Percentiles rank a stretch among this genome's conserved stretches.
Conservation (phyloP, 2,888 invertebrate species). For the Syrista parreyssii region DNA sequence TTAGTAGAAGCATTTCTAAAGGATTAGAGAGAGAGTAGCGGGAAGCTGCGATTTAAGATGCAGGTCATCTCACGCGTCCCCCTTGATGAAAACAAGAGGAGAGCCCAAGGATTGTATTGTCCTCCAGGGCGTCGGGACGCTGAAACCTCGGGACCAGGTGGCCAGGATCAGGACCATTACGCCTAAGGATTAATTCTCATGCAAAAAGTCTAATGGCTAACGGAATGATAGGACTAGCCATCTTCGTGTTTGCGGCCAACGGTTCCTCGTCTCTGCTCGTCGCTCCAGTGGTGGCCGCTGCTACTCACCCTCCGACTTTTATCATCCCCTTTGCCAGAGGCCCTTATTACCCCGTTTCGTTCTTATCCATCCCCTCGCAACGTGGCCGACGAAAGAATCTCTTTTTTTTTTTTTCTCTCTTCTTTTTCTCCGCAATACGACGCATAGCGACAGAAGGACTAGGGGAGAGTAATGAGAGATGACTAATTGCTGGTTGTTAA, state of each 20-base stretch:
- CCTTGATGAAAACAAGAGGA: slow-evolving; percentile 39
- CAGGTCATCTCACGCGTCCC: slow-evolving; percentile 43
- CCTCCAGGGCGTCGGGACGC: slow-evolving; percentile 41
- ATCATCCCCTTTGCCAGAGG: background rate
- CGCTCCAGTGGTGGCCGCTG: background rate
- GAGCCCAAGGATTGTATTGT: slow-evolving; percentile 47
- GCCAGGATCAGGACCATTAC: slow-evolving; percentile 55
- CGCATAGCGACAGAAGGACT: background rate
- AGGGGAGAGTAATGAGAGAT: background rate
- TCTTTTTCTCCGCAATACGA: background rate
- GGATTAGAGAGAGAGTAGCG: slow-evolving; percentile 3
- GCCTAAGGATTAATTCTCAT: slow-evolving; percentile 57
- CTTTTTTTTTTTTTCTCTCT: background rate
- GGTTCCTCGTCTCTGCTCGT: background rate
- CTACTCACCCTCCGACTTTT: background rate
- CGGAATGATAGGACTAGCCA: slow-evolving; percentile 27
- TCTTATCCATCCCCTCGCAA: background rate
- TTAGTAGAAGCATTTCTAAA: background rate
- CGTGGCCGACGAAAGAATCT: background rate
- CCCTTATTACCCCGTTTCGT: background rate
- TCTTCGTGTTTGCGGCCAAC: background rate
- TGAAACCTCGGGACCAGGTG: slow-evolving; percentile 49
- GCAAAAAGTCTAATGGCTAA: slow-evolving; percentile 56
- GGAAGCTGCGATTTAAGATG: slow-evolving; percentile 42
- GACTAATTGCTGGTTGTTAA: background rate